phyloP scores from a whole-genome alignment of 2,888 invertebrate species.

The Tetragonula carbonaria region DNA sequence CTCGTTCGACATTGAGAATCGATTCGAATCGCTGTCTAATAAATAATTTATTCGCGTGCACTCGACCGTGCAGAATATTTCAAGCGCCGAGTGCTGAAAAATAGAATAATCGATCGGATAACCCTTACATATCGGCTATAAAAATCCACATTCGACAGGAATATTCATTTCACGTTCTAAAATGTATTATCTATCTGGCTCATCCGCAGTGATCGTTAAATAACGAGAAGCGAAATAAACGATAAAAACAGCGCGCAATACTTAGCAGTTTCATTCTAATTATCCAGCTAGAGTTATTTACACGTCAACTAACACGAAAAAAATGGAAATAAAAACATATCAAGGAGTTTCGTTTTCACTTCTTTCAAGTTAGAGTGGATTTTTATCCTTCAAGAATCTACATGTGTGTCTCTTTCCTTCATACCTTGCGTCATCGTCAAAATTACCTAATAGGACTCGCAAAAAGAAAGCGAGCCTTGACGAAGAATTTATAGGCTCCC shows the following conservation, averaged over 20 bases:
- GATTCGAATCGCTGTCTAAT: neutral
- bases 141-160: too few species aligned
- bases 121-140: too few species aligned
- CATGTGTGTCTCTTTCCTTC: neutral
- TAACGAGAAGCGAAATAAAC: too few species aligned
- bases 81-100: neutral
- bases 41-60: neutral
- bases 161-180: too few species aligned
- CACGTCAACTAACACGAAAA: too few species aligned
- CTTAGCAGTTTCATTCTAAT: too few species aligned
- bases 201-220: too few species aligned
- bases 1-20: neutral
- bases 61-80: neutral
- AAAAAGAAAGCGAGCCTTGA: neutral
- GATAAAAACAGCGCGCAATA: too few species aligned
- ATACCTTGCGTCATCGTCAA: neutral
- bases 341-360: neutral
- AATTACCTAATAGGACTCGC: neutral
- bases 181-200: too few species aligned
- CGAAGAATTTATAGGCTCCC: neutral
- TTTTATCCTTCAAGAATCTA: neutral
- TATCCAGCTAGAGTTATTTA: too few species aligned
- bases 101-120: neutral
- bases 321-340: too few species aligned
- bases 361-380: rapidly evolving